Evolutionary conservation across 2,888 invertebrate genomes (phyloP), one percentile per base, ranked within the genome.

Genomic region (Microctonus hyperodae): DNA sequence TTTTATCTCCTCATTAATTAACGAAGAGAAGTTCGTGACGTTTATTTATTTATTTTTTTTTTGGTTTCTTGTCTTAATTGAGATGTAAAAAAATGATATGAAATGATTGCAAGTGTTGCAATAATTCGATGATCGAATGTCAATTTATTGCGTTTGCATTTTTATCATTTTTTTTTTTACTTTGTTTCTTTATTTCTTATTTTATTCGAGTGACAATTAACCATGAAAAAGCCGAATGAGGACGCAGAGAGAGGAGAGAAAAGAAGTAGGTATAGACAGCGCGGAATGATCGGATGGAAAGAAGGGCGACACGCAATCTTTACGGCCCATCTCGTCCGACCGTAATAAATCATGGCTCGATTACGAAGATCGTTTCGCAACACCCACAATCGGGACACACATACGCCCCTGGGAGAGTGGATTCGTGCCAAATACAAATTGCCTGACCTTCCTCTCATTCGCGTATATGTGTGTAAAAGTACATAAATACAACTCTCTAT

Each of bases 311-410:
- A 65, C 68, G 70, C 72, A 74, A 77, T 76, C 74, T 73, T 73
- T 70, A 72, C 67, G 67, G 73, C 67, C 71, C 67, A 74, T 77
- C 75, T 76, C 72, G 69, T 69, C 35, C 69, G 72, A 70, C 71
- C 71, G 71, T 73, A 73, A 74, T 76, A 76, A 76, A 76, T 77
- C 75, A 74, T 67, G 60, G 71, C 70, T 72, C 76, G 75, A 77
- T 77, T 75, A 76, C 75, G 75, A 74, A 73, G 72, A 77, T 76
- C 74, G 75, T 76, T 74, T 75, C 70, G 74, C 72, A 77, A 77
- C 75, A 73, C 75, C 74, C 75, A 75, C 76, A 67, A 67, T 70
- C 69, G 56, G 61, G 51, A 68, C 65, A 48, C 65, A 65, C 62
- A 67, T 61, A 69, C 65, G 55, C 58, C 33, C 31, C 63, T 56